A percentile compares a stretch with the other conserved stretches of the same genome.
phyloP scores from a whole-genome alignment of 1,140 invertebrate species.

The Drosophila orena region DNA sequence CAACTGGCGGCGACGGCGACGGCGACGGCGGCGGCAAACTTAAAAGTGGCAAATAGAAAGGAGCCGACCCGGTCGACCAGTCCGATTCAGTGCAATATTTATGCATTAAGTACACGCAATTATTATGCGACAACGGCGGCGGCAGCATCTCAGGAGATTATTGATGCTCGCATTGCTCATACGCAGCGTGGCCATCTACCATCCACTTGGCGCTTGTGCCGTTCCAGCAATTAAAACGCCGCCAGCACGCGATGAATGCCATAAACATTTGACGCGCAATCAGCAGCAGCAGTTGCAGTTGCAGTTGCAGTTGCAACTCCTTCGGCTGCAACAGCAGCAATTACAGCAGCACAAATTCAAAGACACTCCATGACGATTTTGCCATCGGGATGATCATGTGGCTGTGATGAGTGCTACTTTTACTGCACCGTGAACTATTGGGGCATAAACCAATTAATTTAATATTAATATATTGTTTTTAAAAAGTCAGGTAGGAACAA shows the following conservation, averaged over 20 bases:
- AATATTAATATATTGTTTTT: neutral
- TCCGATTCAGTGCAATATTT: constrained; percentile 71
- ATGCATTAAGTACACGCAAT: constrained; percentile 83
- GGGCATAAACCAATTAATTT: neutral
- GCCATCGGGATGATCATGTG: constrained; percentile 44
- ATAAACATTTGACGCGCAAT: constrained; percentile 81
- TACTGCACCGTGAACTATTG: constrained; percentile 34
- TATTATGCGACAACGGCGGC: constrained; percentile 72
- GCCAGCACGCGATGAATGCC: constrained; percentile 80
- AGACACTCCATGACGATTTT: constrained; percentile 48
- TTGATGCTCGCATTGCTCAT: constrained; percentile 77
- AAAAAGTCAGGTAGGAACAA: no score
- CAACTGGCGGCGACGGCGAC: constrained; percentile 30
- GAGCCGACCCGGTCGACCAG: constrained; percentile 50
- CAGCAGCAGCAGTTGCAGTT: constrained; percentile 50
- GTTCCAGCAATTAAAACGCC: constrained; percentile 76
- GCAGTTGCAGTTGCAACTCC: constrained; percentile 37
- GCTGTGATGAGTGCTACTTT: constrained; percentile 55
- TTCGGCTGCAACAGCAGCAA: constrained; percentile 14
- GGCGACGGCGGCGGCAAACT: constrained; percentile 56
- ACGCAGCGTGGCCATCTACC: constrained; percentile 62
- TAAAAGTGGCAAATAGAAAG: constrained; percentile 78
- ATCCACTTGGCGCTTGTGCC: constrained; percentile 45
- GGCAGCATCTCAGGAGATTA: constrained; percentile 75
- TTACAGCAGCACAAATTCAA: constrained; percentile 55